phyloP scores from a whole-genome alignment of 2,797 vertebrate species.

The Oryzias sinensis region DNA sequence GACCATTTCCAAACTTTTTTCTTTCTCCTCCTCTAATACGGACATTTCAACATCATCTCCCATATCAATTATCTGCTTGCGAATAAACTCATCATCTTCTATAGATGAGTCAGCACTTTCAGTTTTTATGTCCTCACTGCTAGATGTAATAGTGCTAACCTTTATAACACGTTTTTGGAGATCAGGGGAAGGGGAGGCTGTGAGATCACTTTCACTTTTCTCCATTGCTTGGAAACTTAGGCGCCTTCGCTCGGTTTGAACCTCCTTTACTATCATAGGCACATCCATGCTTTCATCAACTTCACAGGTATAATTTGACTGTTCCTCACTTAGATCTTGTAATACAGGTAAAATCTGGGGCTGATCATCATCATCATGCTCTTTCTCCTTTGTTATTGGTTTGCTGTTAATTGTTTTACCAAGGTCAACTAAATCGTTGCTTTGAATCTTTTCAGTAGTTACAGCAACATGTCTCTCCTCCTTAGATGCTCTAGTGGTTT shows the following conservation, averaged over 20 bases:
- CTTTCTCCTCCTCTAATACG: slow-evolving; percentile 87
- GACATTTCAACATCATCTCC: slow-evolving; percentile 87
- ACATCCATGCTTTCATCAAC: slow-evolving; percentile 55
- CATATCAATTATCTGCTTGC: slow-evolving; percentile 92
- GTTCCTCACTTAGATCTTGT: slow-evolving; percentile 69
- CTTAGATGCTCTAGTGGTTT: slow-evolving; percentile 18
- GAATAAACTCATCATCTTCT: slow-evolving; percentile 92
- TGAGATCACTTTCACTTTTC: slow-evolving; percentile 89
- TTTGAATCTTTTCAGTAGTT: slow-evolving; percentile 10
- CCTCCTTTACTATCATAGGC: slow-evolving; percentile 41
- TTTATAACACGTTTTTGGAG: slow-evolving; percentile 79
- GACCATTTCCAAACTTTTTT: slow-evolving; percentile 75
- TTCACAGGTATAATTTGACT: slow-evolving; percentile 59
- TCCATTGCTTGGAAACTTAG: slow-evolving; percentile 75
- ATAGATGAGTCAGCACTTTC: slow-evolving; percentile 88
- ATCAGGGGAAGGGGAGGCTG: slow-evolving; percentile 84
- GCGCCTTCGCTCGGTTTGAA: slow-evolving; percentile 54
- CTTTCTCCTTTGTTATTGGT: slow-evolving; percentile 55
- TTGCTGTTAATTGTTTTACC: slow-evolving; percentile 11
- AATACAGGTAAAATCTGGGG: slow-evolving; percentile 76
- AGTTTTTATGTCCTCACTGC: slow-evolving; percentile 90
- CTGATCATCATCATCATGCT: slow-evolving; percentile 69
- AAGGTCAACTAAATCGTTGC: slow-evolving; percentile 11
- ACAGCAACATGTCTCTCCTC: slow-evolving; percentile 25
- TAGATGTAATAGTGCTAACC: slow-evolving; percentile 82